Evolutionary conservation across 2,797 vertebrate genomes (phyloP).

Genomic region (Erpetoichthys calabaricus): DNA sequence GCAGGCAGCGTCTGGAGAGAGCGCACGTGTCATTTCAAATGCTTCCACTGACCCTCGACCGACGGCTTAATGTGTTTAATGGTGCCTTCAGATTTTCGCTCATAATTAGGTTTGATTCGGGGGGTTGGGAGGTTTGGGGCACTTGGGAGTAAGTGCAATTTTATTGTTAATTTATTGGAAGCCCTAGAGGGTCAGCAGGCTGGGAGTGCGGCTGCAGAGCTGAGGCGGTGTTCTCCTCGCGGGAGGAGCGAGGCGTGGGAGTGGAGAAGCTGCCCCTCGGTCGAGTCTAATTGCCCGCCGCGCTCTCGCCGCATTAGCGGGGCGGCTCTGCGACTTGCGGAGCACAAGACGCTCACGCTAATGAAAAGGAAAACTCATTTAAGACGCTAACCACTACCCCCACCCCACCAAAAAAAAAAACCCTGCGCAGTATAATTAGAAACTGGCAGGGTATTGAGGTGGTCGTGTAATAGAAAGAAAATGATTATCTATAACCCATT

Average conservation of each 20-base stretch:
- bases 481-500: no score
- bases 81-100: slow-evolving; percentile 1
- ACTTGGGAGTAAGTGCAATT: neutral
- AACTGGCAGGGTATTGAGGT: no score
- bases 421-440: no score
- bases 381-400: no score
- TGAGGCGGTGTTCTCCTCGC: neutral
- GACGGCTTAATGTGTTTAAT: slow-evolving; percentile 5
- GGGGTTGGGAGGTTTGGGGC: neutral
- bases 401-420: no score
- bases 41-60: neutral
- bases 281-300: neutral
- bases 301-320: neutral
- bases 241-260: neutral
- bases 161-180: slow-evolving; percentile 1
- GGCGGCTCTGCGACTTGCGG: no score
- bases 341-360: no score
- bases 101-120: slow-evolving; percentile 5
- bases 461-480: no score
- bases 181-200: neutral
- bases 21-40: neutral
- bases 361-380: no score
- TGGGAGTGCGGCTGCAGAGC: neutral
- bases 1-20: no score
- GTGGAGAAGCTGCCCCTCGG: neutral